A percentile compares a stretch with the other conserved stretches of the same genome.
These are phyloP conservation scores for Artemisiospiza belli DNA, from an alignment of 2,113 vertebrate genomes.

Conservation along the genomic window DNA sequence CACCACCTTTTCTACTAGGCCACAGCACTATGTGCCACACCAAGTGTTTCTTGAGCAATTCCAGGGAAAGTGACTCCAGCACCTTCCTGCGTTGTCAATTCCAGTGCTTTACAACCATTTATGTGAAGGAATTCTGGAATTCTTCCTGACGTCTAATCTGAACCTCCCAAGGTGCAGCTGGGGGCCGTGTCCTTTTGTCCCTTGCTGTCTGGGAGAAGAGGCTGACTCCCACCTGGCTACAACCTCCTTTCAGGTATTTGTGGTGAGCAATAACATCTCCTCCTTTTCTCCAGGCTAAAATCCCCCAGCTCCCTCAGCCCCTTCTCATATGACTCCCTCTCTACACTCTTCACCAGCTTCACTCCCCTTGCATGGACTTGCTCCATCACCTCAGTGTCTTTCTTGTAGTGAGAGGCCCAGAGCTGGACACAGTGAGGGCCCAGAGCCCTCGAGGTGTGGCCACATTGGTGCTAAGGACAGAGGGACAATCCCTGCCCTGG, in stretches of 20 bases:
- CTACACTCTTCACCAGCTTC: not conserved
- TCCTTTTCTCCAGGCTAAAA: not conserved
- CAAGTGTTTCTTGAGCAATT: not conserved
- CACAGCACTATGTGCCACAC: not conserved
- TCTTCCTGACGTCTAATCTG: not conserved
- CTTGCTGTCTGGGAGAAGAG: not conserved
- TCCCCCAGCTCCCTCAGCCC: not conserved
- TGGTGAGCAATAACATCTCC: not conserved
- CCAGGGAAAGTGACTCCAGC: not conserved
- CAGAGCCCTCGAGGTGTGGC: not conserved
- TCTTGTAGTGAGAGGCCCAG: not conserved
- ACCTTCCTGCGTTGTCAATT: not conserved
- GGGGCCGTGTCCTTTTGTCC: not conserved
- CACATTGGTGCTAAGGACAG: rapidly evolving
- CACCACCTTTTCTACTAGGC: not conserved
- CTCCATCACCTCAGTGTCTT: not conserved
- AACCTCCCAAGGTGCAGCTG: not conserved
- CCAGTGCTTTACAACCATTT: not conserved
- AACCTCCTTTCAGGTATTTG: not conserved
- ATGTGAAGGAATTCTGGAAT: not conserved
- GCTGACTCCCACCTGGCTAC: not conserved
- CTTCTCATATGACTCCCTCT: not conserved
- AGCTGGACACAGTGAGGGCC: not conserved
- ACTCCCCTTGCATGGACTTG: not conserved
- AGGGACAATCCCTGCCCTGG: not conserved